phyloP scores from a whole-genome alignment of 2,888 invertebrate genomes.

The Molanna angustata region DNA sequence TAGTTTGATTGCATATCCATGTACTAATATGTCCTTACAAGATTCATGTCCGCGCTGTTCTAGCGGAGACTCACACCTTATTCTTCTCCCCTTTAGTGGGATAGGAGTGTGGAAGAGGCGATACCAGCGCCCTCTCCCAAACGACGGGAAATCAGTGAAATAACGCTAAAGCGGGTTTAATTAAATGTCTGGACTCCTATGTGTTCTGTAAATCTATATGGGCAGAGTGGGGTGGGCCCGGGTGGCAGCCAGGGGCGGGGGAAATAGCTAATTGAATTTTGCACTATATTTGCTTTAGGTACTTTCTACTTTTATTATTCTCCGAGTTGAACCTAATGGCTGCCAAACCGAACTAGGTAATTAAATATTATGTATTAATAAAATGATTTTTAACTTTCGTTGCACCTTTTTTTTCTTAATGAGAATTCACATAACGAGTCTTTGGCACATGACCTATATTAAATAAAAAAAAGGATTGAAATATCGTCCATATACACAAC shows the following conservation, averaged over 20 bases:
- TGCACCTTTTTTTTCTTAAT: too few species aligned
- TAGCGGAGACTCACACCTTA: slow-evolving; percentile 23
- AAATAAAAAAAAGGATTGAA: too few species aligned
- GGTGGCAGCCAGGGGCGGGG: not conserved
- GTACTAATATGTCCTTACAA: slow-evolving; percentile 9
- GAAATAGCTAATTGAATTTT: slow-evolving; percentile 6
- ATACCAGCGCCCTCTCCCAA: slow-evolving; percentile 21
- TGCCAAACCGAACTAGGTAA: too few species aligned
- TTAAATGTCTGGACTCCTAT: slow-evolving; percentile 34
- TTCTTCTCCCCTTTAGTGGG: slow-evolving; percentile 12
- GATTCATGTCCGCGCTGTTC: not conserved
- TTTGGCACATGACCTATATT: too few species aligned
- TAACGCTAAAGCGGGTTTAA: slow-evolving; percentile 35
- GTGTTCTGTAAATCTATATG: slow-evolving; percentile 32
- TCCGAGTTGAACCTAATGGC: too few species aligned
- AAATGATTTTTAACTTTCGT: too few species aligned
- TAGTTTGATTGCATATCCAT: slow-evolving; percentile 17
- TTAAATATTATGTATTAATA: too few species aligned
- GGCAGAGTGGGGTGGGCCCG: slow-evolving; percentile 18
- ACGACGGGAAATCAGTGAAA: slow-evolving; percentile 33
- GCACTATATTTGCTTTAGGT: too few species aligned
- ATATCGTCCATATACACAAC: too few species aligned
- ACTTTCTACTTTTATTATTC: too few species aligned
- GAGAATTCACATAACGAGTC: too few species aligned
- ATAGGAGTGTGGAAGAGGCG: too few species aligned